phyloP scores from a whole-genome alignment of 2,888 invertebrate genomes.

The Drosophila mimica region DNA sequence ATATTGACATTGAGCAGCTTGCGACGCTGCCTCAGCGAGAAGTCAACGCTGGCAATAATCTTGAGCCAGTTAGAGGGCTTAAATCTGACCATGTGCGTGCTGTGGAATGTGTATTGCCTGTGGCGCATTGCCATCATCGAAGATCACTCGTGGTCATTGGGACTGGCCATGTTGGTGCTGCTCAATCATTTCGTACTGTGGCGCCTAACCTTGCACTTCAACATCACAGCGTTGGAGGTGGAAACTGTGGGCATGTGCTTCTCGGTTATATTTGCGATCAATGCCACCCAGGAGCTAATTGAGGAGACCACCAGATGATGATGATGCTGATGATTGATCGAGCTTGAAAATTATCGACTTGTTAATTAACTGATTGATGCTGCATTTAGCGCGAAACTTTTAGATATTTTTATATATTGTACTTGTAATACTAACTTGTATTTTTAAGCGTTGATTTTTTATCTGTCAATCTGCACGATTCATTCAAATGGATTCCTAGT shows the following conservation, averaged over 20 bases:
- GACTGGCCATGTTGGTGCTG: conserved; percentile 61
- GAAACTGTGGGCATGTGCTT: conserved; percentile 74
- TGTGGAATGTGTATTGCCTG: conserved; percentile 65
- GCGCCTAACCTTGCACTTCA: conserved; percentile 65
- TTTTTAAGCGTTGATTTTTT: conserved; percentile 35
- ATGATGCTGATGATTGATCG: neutral
- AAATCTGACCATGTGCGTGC: conserved; percentile 56
- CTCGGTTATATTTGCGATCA: conserved; percentile 64
- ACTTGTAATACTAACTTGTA: neutral
- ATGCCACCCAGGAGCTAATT: conserved; percentile 65
- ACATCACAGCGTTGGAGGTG: conserved; percentile 60
- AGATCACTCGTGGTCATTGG: conserved; percentile 66
- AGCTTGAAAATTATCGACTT: neutral
- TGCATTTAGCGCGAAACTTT: conserved; percentile 52
- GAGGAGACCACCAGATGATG: conserved; percentile 37
- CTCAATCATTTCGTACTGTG: conserved; percentile 71
- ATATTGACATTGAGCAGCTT: conserved; percentile 31
- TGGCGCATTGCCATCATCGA: conserved; percentile 58
- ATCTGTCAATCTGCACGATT: conserved; percentile 21
- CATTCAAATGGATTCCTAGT: conserved; percentile 23
- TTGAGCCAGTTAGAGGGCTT: conserved; percentile 28
- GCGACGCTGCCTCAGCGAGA: conserved; percentile 37
- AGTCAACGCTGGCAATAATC: conserved; percentile 7
- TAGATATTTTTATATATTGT: conserved; percentile 31
- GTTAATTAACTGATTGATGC: conserved; percentile 15